A percentile compares a stretch with the other conserved stretches of the same genome.
Conservation (phyloP, 2,797 vertebrate species). For the Danio aesculapii region DNA sequence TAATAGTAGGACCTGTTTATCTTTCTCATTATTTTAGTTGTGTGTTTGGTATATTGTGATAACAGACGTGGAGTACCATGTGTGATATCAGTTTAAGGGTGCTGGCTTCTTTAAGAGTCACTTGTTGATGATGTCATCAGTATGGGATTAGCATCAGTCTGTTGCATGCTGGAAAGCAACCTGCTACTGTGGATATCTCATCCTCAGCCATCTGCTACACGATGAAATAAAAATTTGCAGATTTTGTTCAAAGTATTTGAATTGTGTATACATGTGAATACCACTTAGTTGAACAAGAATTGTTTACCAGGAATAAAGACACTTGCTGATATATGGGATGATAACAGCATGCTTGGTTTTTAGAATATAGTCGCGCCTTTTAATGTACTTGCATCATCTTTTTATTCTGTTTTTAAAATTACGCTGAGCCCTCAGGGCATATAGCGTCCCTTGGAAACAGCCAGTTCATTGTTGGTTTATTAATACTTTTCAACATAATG, state of each 20-base stretch:
- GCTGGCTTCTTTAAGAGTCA: too few species aligned
- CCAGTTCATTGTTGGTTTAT: neutral
- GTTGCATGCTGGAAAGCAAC: too few species aligned
- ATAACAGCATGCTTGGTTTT: neutral
- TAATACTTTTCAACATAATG: neutral
- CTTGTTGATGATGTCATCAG: too few species aligned
- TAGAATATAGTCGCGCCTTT: conserved; percentile 5
- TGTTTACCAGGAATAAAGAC: too few species aligned
- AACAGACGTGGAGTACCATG: conserved; percentile 4
- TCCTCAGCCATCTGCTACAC: too few species aligned
- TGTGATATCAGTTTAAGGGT: neutral
- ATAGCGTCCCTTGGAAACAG: neutral
- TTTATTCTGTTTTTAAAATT: neutral
- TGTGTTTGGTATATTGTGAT: neutral
- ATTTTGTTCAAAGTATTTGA: too few species aligned
- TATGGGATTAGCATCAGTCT: too few species aligned
- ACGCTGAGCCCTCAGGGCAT: neutral
- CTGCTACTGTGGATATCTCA: too few species aligned
- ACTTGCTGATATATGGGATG: neutral
- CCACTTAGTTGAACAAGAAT: too few species aligned
- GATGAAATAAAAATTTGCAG: too few species aligned
- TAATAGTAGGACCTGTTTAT: neutral
- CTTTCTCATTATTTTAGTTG: neutral
- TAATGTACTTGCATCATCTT: conserved; percentile 16
- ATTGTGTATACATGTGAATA: too few species aligned